phyloP scores from a whole-genome alignment of 2,888 invertebrate species.

The Monochamus alternatus region DNA sequence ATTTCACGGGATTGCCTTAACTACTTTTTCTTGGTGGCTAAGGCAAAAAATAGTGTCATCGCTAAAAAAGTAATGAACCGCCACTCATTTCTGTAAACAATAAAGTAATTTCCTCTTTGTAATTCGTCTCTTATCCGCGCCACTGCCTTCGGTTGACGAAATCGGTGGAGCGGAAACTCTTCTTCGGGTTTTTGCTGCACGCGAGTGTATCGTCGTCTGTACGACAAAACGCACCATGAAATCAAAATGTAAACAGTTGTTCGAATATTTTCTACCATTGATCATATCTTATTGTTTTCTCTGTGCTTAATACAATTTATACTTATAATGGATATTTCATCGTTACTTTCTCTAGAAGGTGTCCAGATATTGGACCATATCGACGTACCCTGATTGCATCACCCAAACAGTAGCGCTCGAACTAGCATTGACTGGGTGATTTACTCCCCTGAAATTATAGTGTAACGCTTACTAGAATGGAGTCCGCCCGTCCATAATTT shows the following conservation, averaged over 20 bases:
- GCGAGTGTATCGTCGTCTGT: neutral
- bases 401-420: slow-evolving; percentile 56
- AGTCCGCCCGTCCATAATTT: slow-evolving; percentile 63
- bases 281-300: neutral
- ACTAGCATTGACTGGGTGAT: slow-evolving; percentile 56
- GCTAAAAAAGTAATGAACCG: neutral
- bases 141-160: slow-evolving; percentile 2
- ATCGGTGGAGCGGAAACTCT: neutral
- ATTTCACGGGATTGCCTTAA: too few relatives aligned
- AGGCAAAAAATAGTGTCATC: too few relatives aligned
- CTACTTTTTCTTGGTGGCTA: too few relatives aligned
- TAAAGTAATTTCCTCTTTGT: slow-evolving; percentile 12
- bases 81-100: slow-evolving; percentile 10
- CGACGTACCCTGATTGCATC: slow-evolving; percentile 44
- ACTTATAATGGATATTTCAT: neutral
- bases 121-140: slow-evolving; percentile 7
- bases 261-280: neutral
- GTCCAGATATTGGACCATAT: neutral
- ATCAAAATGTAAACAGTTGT: slow-evolving; percentile 2
- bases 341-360: too few relatives aligned
- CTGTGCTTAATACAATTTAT: neutral
- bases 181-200: neutral
- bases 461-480: slow-evolving; percentile 60
- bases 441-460: slow-evolving; percentile 65
- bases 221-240: neutral